phyloP scores from a whole-genome alignment of 2,113 vertebrate species.

The Ardeotis arabs region DNA sequence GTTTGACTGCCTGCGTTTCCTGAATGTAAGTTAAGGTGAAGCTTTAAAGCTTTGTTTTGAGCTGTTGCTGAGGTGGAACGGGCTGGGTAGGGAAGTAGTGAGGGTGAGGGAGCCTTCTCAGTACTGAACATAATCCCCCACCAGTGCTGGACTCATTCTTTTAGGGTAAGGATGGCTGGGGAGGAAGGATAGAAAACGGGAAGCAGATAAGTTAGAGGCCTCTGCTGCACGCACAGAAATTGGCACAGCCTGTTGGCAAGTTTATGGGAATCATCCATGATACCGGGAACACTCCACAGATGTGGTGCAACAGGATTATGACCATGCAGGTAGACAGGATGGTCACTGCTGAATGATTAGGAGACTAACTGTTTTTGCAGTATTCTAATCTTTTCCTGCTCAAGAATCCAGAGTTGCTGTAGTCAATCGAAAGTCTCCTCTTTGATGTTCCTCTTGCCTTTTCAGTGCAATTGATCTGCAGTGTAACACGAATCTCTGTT shows the following conservation, averaged over 20 bases:
- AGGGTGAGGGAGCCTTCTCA: background rate
- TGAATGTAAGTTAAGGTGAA: background rate
- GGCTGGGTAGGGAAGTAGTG: background rate
- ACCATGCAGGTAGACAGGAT: background rate
- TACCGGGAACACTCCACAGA: background rate
- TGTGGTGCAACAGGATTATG: background rate
- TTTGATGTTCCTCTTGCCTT: background rate
- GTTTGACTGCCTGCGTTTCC: background rate
- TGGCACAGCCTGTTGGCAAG: background rate
- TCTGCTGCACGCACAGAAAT: background rate
- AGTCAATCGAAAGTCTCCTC: background rate
- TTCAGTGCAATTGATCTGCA: background rate
- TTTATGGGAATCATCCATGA: background rate
- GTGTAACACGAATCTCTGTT: background rate
- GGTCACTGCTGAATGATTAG: background rate
- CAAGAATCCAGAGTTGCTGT: background rate
- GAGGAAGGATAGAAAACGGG: background rate
- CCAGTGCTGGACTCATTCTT: background rate
- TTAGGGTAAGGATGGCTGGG: background rate
- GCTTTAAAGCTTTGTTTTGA: background rate
- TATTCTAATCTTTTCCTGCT: background rate
- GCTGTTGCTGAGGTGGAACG: background rate
- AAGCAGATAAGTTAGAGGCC: background rate
- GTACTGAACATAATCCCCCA: background rate
- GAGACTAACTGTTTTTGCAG: background rate